Evolutionary conservation across 2,113 vertebrate genomes (phyloP), one percentile per base, ranked within the genome.

Genomic region (Haliaeetus leucogaster): DNA sequence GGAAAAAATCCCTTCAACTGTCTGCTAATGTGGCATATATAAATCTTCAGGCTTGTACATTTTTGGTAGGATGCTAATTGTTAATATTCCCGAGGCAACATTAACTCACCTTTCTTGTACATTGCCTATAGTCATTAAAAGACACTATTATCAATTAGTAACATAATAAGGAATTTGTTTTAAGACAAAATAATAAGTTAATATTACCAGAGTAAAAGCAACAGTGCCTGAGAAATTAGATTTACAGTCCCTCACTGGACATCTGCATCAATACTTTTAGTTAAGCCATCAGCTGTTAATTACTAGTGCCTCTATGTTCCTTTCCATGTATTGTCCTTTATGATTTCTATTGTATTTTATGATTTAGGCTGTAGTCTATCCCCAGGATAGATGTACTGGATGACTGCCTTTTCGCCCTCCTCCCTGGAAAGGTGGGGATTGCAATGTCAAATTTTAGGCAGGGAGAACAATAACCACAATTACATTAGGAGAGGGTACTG

Each of bases 401-500:
- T 68, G 7, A 79, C 56, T 67, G 7, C 13, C 3, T 21, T 77
- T 82, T 45, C 3, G 3, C 7, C 30, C 10, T 82, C 4, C 13
- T 76, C 25, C 10, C 20, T 77, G 30, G 27, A 70, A 59, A 80
- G 63, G 7, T 14, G 3, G 2, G 10, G 10, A 86, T 45, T 81
- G 8, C 32, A 38, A 14, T 42, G 22, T 18, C 14, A 47, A 40
- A 10, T 22, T 87, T 27, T 43, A 66, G 59, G 6, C 29, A n/a
- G 17, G 15, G 11, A 55, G 9, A 85, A 34, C 0, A 1, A 42
- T 6, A 53, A 6, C 13, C 47, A 43, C 19, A 45, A 4, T 65
- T 76, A 14, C 13, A 3, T n/a, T 52, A 76, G 30, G 27, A 80
- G 7, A 40, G 18, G 32, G 18, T 34, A 59, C 40, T 63, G 16